These are phyloP conservation scores for Petrophora chlorosata DNA, from an alignment of 2,888 invertebrate genomes.

Conservation along the genomic window DNA sequence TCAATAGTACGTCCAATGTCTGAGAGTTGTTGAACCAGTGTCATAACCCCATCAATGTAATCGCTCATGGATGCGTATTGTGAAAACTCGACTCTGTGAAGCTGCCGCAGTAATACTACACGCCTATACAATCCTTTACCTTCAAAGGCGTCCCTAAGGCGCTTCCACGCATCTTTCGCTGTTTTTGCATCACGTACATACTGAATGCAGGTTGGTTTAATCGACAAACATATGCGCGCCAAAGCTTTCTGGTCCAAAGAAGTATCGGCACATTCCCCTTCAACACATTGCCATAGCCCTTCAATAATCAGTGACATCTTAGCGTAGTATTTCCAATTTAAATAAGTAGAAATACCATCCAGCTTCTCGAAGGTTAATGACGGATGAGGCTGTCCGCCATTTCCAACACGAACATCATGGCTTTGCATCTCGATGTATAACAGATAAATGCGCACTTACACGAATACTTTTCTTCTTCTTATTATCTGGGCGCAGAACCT, in stretches of 20 bases:
- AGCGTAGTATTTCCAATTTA: too few species aligned
- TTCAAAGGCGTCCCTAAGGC: constrained; percentile 1
- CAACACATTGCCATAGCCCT: constrained; percentile 2
- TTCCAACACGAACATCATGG: too few species aligned
- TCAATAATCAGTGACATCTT: too few species aligned
- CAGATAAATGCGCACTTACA: too few species aligned
- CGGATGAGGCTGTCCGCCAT: too few species aligned
- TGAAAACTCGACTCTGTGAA: background rate
- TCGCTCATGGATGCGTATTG: constrained; percentile 1
- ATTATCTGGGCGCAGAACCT: too few species aligned
- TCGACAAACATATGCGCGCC: constrained; percentile 4
- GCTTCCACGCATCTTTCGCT: constrained; percentile 8
- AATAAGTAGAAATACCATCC: too few species aligned
- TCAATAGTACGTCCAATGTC: background rate
- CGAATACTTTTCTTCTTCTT: too few species aligned
- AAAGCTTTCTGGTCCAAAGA: constrained; percentile 2
- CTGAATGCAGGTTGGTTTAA: background rate
- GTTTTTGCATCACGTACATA: constrained; percentile 1
- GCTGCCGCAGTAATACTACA: background rate
- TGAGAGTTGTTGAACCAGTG: background rate
- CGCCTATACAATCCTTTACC: constrained; percentile 3
- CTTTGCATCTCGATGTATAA: too few species aligned
- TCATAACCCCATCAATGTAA: background rate
- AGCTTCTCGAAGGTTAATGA: too few species aligned
- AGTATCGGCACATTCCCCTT: constrained; percentile 1